Evolutionary conservation across 2,113 vertebrate genomes (phyloP), one percentile per base, ranked within the genome.

Genomic region (Acanthochromis polyacanthus): DNA sequence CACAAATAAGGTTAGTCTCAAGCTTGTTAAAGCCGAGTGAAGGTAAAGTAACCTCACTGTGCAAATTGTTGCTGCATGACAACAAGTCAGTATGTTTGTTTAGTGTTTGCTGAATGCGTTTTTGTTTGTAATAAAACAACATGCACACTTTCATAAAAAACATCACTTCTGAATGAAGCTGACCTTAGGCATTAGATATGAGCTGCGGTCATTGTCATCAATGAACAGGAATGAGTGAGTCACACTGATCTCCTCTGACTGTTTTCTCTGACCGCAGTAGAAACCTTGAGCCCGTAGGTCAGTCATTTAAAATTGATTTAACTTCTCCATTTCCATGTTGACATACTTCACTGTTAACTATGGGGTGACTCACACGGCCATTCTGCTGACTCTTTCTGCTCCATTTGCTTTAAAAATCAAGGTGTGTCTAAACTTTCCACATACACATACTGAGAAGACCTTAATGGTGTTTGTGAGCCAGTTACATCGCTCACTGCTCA

Each of bases 1-100:
- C 63, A 38, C 46, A 79, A 72, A 69, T 75, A 16, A 75, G 68
- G 71, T 83, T 61, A 62, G 61, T 67, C 43, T 61, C 17, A 2
- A 25, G 28, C 56, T 72, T 38, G 43, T 70, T 74, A 55, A 25
- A 30, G 40, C 38, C 56, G 73, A 74, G 40, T 32, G 53, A 66
- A 70, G 23, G 30, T 69, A 46, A 60, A 55, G 64, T 45, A 20
- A 75, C 32, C 22, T 10, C 40, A 38, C 30, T 14, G 55, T 52
- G 28, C 51, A 75, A 65, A 78, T 69, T 2, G 1, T 30, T 45
- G 56, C 28, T 25, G 38, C 59, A 8, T 70, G 25, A 63, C 60
- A 50, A 25, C 50, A 48, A 23, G 53, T 55, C 56, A 66, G 4
- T 40, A 30, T 51, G 16, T 56, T 30, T 14, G 7, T 53, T 23